phyloP scores from a whole-genome alignment of 2,888 invertebrate species.

The Drosophila differens region DNA sequence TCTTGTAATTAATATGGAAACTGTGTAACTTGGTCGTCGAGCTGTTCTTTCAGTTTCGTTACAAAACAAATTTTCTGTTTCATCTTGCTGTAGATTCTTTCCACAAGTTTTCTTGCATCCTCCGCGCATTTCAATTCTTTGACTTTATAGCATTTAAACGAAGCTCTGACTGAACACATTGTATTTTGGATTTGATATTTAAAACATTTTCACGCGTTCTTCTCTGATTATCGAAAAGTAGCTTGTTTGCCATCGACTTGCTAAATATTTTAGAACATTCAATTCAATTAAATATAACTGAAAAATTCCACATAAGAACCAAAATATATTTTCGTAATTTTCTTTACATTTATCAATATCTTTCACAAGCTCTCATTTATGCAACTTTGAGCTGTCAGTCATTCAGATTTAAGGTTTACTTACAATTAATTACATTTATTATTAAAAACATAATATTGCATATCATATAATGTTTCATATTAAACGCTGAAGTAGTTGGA shows the following conservation, averaged over 20 bases:
- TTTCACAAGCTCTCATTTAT: background rate
- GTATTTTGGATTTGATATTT: background rate
- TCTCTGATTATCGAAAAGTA: background rate
- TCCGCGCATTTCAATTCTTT: background rate
- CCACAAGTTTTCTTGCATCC: background rate
- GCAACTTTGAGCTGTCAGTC: conserved; percentile 1
- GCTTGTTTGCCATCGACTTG: background rate
- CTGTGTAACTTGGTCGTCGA: background rate
- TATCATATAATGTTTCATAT: background rate
- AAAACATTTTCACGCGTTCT: background rate
- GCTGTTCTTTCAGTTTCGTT: background rate
- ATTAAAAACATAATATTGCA: background rate
- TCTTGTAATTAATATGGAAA: background rate
- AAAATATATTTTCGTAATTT: background rate
- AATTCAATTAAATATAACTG: background rate
- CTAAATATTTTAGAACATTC: background rate
- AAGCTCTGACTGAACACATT: background rate
- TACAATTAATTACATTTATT: background rate
- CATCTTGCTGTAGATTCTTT: background rate
- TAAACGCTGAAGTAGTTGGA: background rate
- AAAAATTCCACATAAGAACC: background rate
- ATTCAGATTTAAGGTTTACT: background rate
- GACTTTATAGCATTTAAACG: background rate
- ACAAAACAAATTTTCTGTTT: background rate
- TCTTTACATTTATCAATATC: background rate